Percentiles rank a stretch among this genome's conserved stretches.
phyloP scores from a whole-genome alignment of 2,888 invertebrate species.

The Anthoptus insignis region DNA sequence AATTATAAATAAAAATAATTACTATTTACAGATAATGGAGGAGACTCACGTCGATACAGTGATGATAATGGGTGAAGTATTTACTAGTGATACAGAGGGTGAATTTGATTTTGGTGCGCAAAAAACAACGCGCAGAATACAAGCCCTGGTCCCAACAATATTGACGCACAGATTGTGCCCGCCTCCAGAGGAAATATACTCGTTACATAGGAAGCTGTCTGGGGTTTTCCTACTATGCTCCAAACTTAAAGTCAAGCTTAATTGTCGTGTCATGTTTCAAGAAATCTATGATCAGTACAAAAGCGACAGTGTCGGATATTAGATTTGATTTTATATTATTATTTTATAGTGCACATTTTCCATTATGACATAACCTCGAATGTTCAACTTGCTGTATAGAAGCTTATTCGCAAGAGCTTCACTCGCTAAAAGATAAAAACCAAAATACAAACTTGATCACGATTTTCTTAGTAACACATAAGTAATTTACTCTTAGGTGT shows the following conservation, averaged over 20 bases:
- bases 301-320: conserved; percentile 41
- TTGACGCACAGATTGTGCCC: conserved; percentile 97
- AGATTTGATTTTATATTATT: no score
- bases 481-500: no score
- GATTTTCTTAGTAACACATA: no score
- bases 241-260: conserved; percentile 93
- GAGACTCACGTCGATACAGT: conserved; percentile 98
- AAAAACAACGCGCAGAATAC: conserved; percentile 92
- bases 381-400: no score
- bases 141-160: conserved; percentile 97
- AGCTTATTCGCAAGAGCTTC: no score
- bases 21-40: conserved; percentile 90
- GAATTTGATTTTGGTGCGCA: conserved; percentile 97
- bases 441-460: no score
- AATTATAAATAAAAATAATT: not conserved
- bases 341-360: no score
- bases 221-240: conserved; percentile 98
- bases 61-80: conserved; percentile 98
- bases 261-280: conserved; percentile 94
- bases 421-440: no score
- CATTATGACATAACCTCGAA: no score
- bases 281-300: conserved; percentile 92
- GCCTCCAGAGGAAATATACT: conserved; percentile 99
- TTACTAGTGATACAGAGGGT: conserved; percentile 89
- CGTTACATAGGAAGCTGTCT: conserved; percentile 98